Percentiles rank a stretch among this genome's conserved stretches.
These are phyloP conservation scores for Gadopsis bispinosus DNA, from an alignment of 2,797 vertebrate species.

Conservation along the genomic window DNA sequence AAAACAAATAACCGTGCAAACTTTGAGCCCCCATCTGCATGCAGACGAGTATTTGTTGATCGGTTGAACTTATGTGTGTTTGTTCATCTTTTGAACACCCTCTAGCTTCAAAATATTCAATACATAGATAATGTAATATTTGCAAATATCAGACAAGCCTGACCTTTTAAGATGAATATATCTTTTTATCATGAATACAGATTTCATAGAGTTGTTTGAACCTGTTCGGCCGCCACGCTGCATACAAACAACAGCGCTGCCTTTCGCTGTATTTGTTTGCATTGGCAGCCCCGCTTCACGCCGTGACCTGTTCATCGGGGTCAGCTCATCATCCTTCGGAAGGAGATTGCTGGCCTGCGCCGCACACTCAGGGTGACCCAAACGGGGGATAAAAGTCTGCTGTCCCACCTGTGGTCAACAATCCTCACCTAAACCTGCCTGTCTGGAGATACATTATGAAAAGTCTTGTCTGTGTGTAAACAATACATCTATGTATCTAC, in stretches of 20 bases:
- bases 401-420: conserved; percentile 35
- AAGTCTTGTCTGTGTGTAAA: background rate
- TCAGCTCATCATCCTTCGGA: conserved; percentile 35
- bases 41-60: background rate
- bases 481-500: too few species aligned
- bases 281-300: conserved; percentile 23
- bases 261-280: conserved; percentile 29
- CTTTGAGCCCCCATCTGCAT: background rate
- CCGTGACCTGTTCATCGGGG: conserved; percentile 32
- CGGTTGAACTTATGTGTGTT: background rate
- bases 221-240: conserved; percentile 15
- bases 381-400: conserved; percentile 29
- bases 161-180: conserved; percentile 59
- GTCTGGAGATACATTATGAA: conserved; percentile 24
- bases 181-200: conserved; percentile 48
- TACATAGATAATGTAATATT: conserved; percentile 47
- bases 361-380: background rate
- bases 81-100: conserved; percentile 11
- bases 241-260: conserved; percentile 32
- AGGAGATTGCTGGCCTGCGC: conserved; percentile 25
- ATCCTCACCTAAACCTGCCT: conserved; percentile 27
- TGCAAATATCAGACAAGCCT: conserved; percentile 39
- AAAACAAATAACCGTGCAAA: background rate
- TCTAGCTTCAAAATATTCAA: conserved; percentile 18
- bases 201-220: conserved; percentile 57